These are phyloP conservation scores for Erebia palarica DNA, from an alignment of 2,888 invertebrate species.

Conservation along the genomic window DNA sequence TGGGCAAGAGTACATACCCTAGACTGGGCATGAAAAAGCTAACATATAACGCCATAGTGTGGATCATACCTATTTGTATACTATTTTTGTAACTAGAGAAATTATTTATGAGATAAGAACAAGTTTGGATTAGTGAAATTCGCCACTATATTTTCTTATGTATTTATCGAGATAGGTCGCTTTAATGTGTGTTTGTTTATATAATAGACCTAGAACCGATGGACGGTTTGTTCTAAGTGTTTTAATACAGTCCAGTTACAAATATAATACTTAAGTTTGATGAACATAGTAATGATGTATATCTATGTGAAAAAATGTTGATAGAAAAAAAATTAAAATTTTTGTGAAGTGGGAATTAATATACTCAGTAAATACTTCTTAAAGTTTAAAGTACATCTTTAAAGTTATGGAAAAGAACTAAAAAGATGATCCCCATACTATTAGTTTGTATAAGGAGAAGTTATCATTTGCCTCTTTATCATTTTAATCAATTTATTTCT, in stretches of 20 bases:
- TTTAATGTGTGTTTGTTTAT: constrained; percentile 76
- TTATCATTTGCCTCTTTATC: too few species aligned
- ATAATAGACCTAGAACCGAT: constrained; percentile 8
- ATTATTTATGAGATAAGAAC: constrained; percentile 81
- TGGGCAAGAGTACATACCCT: background rate
- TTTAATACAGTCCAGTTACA: background rate
- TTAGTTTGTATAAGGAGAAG: too few species aligned
- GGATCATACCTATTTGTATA: constrained; percentile 58
- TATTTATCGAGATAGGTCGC: constrained; percentile 79
- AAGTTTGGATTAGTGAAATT: constrained; percentile 73
- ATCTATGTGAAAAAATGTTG: too few species aligned
- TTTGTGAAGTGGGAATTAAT: too few species aligned
- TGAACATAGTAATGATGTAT: background rate
- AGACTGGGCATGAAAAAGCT: background rate
- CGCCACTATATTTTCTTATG: constrained; percentile 79
- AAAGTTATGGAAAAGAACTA: too few species aligned
- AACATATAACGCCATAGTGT: constrained; percentile 2
- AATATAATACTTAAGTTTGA: background rate
- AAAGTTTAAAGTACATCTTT: too few species aligned
- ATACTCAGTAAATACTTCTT: too few species aligned
- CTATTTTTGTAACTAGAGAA: constrained; percentile 81
- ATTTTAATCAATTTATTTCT: too few species aligned
- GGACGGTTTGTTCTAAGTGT: background rate
- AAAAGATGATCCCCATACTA: too few species aligned
- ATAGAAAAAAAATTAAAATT: too few species aligned